A percentile compares a stretch with the other conserved stretches of the same genome.
Evolutionary conservation across 2,888 invertebrate species (phyloP).

Genomic region (Ethmia dodecea): DNA sequence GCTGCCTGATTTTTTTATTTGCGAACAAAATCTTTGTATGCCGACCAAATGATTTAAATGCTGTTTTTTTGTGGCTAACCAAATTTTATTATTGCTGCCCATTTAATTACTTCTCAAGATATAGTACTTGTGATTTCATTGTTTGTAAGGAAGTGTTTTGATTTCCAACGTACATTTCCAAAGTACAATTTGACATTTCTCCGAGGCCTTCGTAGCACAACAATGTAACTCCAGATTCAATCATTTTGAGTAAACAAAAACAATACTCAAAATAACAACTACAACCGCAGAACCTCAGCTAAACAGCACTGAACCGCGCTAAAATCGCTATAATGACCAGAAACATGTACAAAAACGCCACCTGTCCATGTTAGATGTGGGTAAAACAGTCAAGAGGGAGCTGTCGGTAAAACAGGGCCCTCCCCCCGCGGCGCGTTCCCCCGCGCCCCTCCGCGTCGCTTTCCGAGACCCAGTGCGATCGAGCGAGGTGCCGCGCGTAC

Average conservation of each 20-base stretch:
- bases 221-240: not conserved
- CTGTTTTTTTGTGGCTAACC: too few species aligned
- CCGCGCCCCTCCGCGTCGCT: conserved; percentile 30
- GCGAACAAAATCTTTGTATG: too few species aligned
- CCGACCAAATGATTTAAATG: too few species aligned
- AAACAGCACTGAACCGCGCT: not conserved
- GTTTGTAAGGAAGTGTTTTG: too few species aligned
- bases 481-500: conserved; percentile 66
- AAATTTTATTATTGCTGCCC: too few species aligned
- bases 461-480: conserved; percentile 65
- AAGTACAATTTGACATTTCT: too few species aligned
- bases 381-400: conserved; percentile 21
- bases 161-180: too few species aligned
- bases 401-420: conserved; percentile 39
- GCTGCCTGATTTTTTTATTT: too few species aligned
- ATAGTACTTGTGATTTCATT: too few species aligned
- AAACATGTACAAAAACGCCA: conserved; percentile 1
- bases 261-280: not conserved
- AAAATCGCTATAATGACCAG: conserved; percentile 3
- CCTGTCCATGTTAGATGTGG: conserved; percentile 7
- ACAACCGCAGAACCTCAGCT: not conserved
- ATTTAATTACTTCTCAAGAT: too few species aligned
- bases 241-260: not conserved
- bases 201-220: not conserved
- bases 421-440: conserved; percentile 37